Percentiles rank a stretch among this genome's conserved stretches.
Evolutionary conservation across 2,797 vertebrate species (phyloP).

Genomic region (Ctenosaura bakeri): DNA sequence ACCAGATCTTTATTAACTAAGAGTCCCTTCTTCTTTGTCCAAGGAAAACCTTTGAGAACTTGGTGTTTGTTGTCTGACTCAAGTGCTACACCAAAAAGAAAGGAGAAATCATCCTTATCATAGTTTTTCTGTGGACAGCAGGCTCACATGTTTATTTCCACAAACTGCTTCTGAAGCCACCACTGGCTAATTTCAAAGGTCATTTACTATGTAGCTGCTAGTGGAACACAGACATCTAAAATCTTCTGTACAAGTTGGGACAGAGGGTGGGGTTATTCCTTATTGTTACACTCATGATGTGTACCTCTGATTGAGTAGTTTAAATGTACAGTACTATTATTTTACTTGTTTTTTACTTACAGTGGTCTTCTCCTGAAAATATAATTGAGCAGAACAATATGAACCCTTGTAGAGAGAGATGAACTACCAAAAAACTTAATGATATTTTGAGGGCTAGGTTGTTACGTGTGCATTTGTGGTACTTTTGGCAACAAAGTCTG

Average conservation of each 20-base stretch:
- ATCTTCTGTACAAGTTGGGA: background rate
- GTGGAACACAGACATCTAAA: background rate
- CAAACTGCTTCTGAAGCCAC: background rate
- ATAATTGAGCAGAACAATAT: background rate
- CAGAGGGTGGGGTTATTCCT: background rate
- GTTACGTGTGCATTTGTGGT: background rate
- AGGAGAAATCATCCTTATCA: background rate
- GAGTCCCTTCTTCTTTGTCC: no score
- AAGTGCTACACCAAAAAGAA: background rate
- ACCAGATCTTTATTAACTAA: no score
- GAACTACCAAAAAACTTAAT: background rate
- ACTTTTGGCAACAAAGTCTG: slow-evolving; percentile 18
- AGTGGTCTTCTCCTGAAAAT: background rate
- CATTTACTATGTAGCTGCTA: background rate
- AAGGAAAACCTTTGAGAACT: no score
- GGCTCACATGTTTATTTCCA: background rate
- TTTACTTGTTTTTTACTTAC: background rate
- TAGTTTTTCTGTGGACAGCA: background rate
- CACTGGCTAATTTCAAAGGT: background rate
- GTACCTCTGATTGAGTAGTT: background rate
- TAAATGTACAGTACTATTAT: background rate
- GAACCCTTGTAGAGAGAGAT: background rate
- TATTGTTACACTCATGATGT: background rate
- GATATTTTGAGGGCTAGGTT: background rate
- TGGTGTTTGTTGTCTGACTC: background rate